Evolutionary conservation across 2,797 vertebrate species (phyloP).

Genomic region (Dicrostonyx torquatus): DNA sequence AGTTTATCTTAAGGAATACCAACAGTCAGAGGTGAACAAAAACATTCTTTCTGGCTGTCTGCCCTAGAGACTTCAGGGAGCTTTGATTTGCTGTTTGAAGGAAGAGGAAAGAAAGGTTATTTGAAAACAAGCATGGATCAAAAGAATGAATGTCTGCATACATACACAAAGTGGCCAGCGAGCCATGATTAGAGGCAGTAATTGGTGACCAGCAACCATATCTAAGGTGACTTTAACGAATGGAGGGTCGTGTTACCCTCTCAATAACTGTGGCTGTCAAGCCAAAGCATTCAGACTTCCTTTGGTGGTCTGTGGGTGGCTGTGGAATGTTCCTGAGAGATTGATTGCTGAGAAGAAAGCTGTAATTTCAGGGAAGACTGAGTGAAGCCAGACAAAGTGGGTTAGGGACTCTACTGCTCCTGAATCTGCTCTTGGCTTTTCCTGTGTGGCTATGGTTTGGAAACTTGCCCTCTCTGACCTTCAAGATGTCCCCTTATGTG

Average conservation of each 20-base stretch:
- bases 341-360: background rate
- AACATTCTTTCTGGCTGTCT: background rate
- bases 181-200: background rate
- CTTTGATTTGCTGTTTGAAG: conserved; percentile 22
- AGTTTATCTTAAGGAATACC: conserved; percentile 26
- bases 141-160: background rate
- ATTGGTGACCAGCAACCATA: background rate
- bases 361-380: background rate
- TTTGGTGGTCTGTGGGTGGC: background rate
- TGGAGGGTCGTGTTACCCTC: background rate
- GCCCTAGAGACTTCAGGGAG: background rate
- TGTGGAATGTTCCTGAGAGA: background rate
- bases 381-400: background rate
- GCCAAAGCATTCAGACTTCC: background rate
- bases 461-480: background rate
- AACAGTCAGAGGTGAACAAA: background rate
- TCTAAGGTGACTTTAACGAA: background rate
- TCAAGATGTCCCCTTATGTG: background rate
- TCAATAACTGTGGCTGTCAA: background rate
- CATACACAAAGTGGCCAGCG: background rate
- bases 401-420: background rate
- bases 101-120: background rate
- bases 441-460: background rate
- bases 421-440: background rate
- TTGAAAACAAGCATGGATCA: background rate